Evolutionary conservation across 2,888 invertebrate genomes (phyloP).

Genomic region (Apeira syringaria): DNA sequence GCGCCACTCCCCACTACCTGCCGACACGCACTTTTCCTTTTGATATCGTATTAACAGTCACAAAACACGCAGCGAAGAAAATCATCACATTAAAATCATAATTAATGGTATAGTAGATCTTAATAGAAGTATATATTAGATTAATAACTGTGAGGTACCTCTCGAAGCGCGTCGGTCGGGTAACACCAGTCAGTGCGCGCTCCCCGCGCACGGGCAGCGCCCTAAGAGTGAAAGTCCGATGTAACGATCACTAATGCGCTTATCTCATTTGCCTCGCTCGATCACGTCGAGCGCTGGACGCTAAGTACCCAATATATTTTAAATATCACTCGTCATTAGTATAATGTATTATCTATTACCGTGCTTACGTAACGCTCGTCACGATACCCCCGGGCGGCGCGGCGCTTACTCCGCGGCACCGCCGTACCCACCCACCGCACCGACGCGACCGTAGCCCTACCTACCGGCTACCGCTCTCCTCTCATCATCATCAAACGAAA

Average conservation of each 20-base stretch:
- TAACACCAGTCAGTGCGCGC: constrained; percentile 25
- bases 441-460: no score
- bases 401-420: constrained; percentile 46
- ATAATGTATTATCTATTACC: constrained; percentile 75
- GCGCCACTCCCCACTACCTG: no score
- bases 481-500: constrained; percentile 19
- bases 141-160: no score
- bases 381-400: constrained; percentile 62
- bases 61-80: no score
- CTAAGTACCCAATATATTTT: constrained; percentile 67
- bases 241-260: constrained; percentile 56
- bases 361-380: constrained; percentile 65
- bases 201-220: constrained; percentile 37
- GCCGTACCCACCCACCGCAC: constrained; percentile 24
- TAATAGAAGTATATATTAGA: no score
- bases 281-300: constrained; percentile 58
- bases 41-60: no score
- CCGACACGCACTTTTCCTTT: no score
- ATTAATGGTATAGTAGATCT: no score
- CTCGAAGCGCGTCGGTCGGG: no score
- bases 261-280: constrained; percentile 76
- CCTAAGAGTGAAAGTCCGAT: constrained; percentile 70
- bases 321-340: constrained; percentile 77
- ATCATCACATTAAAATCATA: no score
- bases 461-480: constrained; percentile 2